These are phyloP conservation scores for Dunckerocampus dactyliophorus DNA, from an alignment of 2,113 vertebrate species.

Conservation along the genomic window DNA sequence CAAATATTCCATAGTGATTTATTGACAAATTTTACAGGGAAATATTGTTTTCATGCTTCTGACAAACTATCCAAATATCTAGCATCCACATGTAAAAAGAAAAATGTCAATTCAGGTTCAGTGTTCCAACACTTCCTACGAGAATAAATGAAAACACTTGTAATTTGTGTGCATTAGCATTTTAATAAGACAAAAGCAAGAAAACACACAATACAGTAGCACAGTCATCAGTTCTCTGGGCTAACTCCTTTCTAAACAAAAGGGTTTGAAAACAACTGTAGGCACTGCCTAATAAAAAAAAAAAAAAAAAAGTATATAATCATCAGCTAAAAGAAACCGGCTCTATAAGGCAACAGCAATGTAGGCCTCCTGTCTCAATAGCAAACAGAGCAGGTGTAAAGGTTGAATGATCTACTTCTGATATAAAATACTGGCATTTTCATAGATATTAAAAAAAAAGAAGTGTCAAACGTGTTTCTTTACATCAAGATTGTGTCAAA, in stretches of 20 bases:
- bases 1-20: no score
- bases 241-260: constrained; percentile 65
- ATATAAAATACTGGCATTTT: constrained; percentile 68
- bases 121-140: neutral
- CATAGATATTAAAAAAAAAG: constrained; percentile 60
- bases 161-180: constrained; percentile 67
- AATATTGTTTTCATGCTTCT: neutral
- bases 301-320: constrained; percentile 35
- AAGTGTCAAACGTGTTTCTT: constrained; percentile 60
- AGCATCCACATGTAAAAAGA: neutral
- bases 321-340: constrained; percentile 70
- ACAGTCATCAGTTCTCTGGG: constrained; percentile 69
- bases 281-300: constrained; percentile 71
- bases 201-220: constrained; percentile 74
- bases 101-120: neutral
- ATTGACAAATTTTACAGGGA: neutral
- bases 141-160: constrained; percentile 8
- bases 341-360: constrained; percentile 73
- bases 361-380: constrained; percentile 59
- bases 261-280: constrained; percentile 65
- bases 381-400: constrained; percentile 63
- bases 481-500: constrained; percentile 47
- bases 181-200: constrained; percentile 76
- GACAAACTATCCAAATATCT: neutral
- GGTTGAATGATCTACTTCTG: constrained; percentile 52